Conservation (phyloP, 2,113 vertebrate genomes). For the Thinocorus orbignyianus region DNA sequence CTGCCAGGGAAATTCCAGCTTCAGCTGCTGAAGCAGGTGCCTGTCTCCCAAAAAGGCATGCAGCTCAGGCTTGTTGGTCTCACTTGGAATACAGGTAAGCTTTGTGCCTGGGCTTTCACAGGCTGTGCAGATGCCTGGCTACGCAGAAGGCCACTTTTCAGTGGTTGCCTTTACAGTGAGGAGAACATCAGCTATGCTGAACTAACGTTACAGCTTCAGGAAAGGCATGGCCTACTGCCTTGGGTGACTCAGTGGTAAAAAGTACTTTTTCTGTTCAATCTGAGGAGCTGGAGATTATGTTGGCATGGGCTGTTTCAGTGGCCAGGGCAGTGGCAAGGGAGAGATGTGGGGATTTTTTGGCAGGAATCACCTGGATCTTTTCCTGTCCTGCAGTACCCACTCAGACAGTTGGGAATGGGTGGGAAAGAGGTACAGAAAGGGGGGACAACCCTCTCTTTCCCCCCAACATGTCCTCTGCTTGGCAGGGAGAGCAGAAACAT, state of each 20-base stretch:
- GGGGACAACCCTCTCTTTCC: not conserved
- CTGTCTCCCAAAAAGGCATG: not conserved
- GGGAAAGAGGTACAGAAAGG: not conserved
- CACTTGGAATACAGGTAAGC: not conserved
- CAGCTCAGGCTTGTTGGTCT: not conserved
- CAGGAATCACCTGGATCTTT: not conserved
- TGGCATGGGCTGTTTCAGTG: not conserved
- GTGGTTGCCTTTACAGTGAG: not conserved
- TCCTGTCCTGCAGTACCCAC: not conserved
- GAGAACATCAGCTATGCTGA: not conserved
- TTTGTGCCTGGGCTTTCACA: not conserved
- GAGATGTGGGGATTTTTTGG: not conserved
- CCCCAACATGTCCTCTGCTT: not conserved
- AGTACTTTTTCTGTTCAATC: not conserved
- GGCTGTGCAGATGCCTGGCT: not conserved
- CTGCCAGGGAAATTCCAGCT: slow-evolving; percentile 42
- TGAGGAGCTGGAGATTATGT: not conserved
- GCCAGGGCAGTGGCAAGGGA: not conserved
- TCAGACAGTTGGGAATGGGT: not conserved
- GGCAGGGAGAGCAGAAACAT: not conserved
- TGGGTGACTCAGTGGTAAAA: not conserved
- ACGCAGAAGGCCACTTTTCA: not conserved
- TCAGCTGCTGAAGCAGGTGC: not conserved
- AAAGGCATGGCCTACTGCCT: not conserved
- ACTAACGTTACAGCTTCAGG: not conserved